A percentile compares a stretch with the other conserved stretches of the same genome.
phyloP scores from a whole-genome alignment of 2,113 vertebrate species.

The Lepus americanus region DNA sequence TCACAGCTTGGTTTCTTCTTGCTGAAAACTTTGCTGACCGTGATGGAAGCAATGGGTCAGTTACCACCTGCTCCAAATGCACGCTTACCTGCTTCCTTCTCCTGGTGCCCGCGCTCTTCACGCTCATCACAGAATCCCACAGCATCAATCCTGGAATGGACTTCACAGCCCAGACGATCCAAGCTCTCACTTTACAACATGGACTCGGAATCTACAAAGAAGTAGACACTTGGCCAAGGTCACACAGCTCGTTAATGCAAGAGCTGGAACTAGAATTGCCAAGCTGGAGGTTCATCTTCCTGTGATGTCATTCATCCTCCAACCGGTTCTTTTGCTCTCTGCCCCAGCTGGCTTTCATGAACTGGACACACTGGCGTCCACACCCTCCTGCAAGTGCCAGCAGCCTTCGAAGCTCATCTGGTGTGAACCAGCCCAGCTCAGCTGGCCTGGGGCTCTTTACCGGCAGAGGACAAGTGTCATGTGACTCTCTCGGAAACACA shows the following conservation, averaged over 20 bases:
- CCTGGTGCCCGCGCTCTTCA: constrained; percentile 1
- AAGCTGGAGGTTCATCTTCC: constrained; percentile 47
- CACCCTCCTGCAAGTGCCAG: constrained; percentile 63
- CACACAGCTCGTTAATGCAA: constrained; percentile 52
- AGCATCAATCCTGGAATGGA: constrained; percentile 36
- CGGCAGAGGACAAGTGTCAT: neutral
- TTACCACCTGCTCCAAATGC: neutral
- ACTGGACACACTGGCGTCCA: constrained; percentile 26
- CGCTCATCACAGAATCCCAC: neutral
- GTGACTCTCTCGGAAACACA: constrained; percentile 42
- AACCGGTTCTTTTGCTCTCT: constrained; percentile 72
- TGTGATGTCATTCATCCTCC: constrained; percentile 54
- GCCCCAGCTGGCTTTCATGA: constrained; percentile 52
- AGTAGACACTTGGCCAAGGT: constrained; percentile 47
- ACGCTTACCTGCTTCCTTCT: constrained; percentile 68
- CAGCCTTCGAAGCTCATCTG: constrained; percentile 27
- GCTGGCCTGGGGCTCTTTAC: neutral
- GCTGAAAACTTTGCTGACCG: neutral
- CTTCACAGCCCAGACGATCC: constrained; percentile 45
- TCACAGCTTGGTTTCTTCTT: neutral
- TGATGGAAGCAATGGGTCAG: neutral
- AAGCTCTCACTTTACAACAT: constrained; percentile 69
- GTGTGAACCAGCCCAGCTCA: constrained; percentile 25
- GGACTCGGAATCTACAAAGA: constrained; percentile 6
- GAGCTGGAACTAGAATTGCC: constrained; percentile 50